Conservation (phyloP, 2,888 invertebrate species). For the Atrina japonica region DNA sequence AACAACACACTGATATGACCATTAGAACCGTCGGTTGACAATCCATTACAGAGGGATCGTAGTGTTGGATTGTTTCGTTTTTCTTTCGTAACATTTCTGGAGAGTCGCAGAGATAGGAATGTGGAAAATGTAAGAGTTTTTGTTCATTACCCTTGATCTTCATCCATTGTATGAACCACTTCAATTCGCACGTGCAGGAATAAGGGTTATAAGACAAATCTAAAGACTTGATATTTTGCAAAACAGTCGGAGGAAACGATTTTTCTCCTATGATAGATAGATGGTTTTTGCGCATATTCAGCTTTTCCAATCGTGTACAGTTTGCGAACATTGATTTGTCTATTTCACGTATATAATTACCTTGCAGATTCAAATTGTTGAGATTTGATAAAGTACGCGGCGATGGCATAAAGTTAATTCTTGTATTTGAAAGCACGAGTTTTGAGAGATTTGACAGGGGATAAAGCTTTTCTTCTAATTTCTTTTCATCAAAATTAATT, state of each 20-base stretch:
- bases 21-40: conserved; percentile 32
- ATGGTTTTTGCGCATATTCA: conserved; percentile 15
- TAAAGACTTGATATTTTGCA: conserved; percentile 75
- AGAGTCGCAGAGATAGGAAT: conserved; percentile 21
- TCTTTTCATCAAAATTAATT: background rate
- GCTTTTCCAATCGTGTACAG: background rate
- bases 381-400: background rate
- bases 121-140: conserved; percentile 14
- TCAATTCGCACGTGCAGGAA: conserved; percentile 84
- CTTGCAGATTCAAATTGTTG: background rate
- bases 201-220: conserved; percentile 84
- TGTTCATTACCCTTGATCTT: background rate
- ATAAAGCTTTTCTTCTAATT: conserved; percentile 1
- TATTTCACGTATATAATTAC: conserved; percentile 20
- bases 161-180: conserved; percentile 54
- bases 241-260: conserved; percentile 32
- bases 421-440: background rate
- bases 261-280: conserved; percentile 18
- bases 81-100: no score
- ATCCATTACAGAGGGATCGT: background rate
- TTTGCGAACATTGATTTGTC: background rate
- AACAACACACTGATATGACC: conserved; percentile 38
- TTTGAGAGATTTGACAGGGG: conserved; percentile 1
- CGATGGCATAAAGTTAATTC: conserved; percentile 4
- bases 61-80: background rate